Conservation (phyloP, 2,113 vertebrate genomes). For the Gallinago undulata region DNA sequence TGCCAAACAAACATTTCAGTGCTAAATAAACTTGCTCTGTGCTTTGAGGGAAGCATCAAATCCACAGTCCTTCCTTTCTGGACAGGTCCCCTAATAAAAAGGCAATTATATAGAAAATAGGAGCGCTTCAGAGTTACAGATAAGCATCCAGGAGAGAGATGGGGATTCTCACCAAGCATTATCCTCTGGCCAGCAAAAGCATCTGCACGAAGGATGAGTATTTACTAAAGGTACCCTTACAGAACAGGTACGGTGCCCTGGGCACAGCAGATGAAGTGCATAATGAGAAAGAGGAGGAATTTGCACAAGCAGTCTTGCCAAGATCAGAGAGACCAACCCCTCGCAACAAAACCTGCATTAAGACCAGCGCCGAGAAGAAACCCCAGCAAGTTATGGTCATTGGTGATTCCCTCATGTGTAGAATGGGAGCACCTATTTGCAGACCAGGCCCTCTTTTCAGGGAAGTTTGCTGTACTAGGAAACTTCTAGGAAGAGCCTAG, state of each 20-base stretch:
- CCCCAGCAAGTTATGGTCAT: not conserved
- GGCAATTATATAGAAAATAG: not conserved
- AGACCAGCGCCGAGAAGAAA: not conserved
- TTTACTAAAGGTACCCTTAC: not conserved
- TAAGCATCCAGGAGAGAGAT: not conserved
- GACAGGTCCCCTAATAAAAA: not conserved
- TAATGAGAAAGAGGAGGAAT: not conserved
- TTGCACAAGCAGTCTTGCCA: not conserved
- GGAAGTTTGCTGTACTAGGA: not conserved
- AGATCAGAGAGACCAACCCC: not conserved
- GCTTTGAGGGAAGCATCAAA: not conserved
- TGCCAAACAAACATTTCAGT: not conserved
- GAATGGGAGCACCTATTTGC: not conserved
- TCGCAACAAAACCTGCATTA: not conserved
- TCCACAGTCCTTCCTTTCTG: not conserved
- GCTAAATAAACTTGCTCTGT: not conserved
- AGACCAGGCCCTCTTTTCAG: not conserved
- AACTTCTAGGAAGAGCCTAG: not conserved
- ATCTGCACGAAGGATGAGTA: not conserved
- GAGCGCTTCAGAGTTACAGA: not conserved
- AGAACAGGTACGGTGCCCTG: not conserved
- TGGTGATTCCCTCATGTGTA: not conserved
- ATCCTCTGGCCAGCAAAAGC: not conserved
- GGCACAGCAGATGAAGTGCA: not conserved
- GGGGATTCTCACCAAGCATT: not conserved